Evolutionary conservation across 2,113 vertebrate species (phyloP).

Genomic region (Bolborhynchus lineola): DNA sequence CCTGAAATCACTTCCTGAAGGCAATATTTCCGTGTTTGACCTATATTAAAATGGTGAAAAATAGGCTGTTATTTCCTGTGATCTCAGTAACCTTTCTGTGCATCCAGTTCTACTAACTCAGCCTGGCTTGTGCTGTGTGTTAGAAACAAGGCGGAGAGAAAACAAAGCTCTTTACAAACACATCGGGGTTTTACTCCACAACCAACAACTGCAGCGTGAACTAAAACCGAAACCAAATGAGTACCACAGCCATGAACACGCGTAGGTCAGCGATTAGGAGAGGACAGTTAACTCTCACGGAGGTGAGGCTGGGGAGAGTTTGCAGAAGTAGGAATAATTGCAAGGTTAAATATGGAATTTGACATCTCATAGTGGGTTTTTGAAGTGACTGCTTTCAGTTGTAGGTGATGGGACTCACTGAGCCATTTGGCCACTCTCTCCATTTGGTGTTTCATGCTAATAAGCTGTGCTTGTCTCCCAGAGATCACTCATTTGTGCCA

Average conservation of each 20-base stretch:
- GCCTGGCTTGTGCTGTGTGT: background rate
- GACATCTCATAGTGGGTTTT: background rate
- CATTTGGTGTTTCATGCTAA: background rate
- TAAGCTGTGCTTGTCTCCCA: background rate
- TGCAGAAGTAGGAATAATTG: background rate
- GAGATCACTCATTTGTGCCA: background rate
- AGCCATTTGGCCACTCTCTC: background rate
- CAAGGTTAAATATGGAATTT: background rate
- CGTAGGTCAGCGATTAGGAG: background rate
- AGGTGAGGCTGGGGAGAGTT: background rate
- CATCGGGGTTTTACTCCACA: background rate
- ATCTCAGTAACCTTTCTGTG: background rate
- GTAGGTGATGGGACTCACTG: background rate
- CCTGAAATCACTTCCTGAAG: background rate
- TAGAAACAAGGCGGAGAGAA: background rate
- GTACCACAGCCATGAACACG: background rate
- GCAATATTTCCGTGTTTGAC: background rate
- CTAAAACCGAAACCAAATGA: background rate
- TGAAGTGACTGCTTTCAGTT: background rate
- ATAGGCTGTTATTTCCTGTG: background rate
- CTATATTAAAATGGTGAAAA: background rate
- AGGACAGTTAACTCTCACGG: background rate
- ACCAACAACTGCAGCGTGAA: background rate
- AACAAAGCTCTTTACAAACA: conserved; percentile 9
- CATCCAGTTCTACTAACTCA: background rate